phyloP scores from a whole-genome alignment of 2,888 invertebrate species.

The Ethmia dodecea region DNA sequence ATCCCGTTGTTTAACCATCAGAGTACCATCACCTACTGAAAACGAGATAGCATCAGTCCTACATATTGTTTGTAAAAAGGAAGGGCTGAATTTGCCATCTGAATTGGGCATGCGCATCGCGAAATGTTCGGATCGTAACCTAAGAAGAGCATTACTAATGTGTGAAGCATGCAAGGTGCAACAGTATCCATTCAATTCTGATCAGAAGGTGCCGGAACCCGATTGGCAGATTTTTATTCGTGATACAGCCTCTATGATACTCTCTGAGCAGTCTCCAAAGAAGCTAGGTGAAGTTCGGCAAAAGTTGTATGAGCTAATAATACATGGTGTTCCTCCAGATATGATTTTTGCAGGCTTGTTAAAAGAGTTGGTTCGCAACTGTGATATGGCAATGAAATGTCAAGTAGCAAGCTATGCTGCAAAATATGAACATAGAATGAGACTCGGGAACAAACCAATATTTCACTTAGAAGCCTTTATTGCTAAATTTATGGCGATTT shows the following conservation, averaged over 20 bases:
- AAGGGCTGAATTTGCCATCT: slow-evolving; percentile 85
- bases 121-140: slow-evolving; percentile 89
- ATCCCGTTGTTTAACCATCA: slow-evolving; percentile 94
- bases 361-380: slow-evolving; percentile 90
- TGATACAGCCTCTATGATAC: slow-evolving; percentile 91
- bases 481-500: slow-evolving; percentile 96
- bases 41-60: slow-evolving; percentile 84
- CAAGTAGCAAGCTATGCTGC: slow-evolving; percentile 92
- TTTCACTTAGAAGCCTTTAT: slow-evolving; percentile 99
- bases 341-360: slow-evolving; percentile 93
- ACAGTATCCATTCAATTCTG: slow-evolving; percentile 88
- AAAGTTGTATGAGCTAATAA: slow-evolving; percentile 93
- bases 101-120: slow-evolving; percentile 89
- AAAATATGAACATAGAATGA: slow-evolving; percentile 94
- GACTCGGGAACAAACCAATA: slow-evolving; percentile 94
- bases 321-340: slow-evolving; percentile 95
- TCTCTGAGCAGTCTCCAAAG: slow-evolving; percentile 91
- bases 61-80: slow-evolving; percentile 86
- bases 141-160: slow-evolving; percentile 94
- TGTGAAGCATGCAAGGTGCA: slow-evolving; percentile 95
- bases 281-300: slow-evolving; percentile 90
- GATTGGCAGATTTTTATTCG: slow-evolving; percentile 95
- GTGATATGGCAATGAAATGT: slow-evolving; percentile 92
- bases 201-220: slow-evolving; percentile 90
- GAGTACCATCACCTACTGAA: slow-evolving; percentile 92